Evolutionary conservation across 1,140 invertebrate genomes (phyloP), one percentile per base, ranked within the genome.

Genomic region (Leptinotarsa undecemlineata): DNA sequence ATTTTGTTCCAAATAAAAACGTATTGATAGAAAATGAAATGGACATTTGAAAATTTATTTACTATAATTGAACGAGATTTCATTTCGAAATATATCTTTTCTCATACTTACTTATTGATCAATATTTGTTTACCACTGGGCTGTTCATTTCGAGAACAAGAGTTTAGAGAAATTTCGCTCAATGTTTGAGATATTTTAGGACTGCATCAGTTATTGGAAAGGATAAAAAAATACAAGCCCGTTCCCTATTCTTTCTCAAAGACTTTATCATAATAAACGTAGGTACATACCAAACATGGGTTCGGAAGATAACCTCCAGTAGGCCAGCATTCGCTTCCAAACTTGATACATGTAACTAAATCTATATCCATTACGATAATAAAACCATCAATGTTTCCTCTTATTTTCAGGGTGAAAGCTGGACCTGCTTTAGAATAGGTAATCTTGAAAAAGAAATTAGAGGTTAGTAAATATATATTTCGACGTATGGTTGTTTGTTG

Each of bases 271-370:
- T n/a, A 57, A 1, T 42, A 42, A 42, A 42, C 8, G 11, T n/a
- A n/a, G n/a, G n/a, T 42, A 42, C 60, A 23, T 64, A 33, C 26
- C 63, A 15, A 13, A 64, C 33, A 42, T 21, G 63, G 63, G 8
- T 64, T 64, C 4, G 3, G 17, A 19, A 21, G 63, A 64, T 64
- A 64, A 64, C 63, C 63, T 20, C 63, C 63, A 19, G 17, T 21
- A 6, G 63, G 63, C 63, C 63, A 64, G 14, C 14, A 14, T 11
- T 64, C 63, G 14, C 14, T 21, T n/a, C 20, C 20, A 21, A 64
- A 64, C 20, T n/a, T 15, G 15, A 64, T 64, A 21, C 63, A 64
- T 64, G 63, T 64, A 33, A 64, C 63, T 64, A 64, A 21, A 64
- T 64, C 63, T 19, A 64, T 33, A 33, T 64, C 63, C 63, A 64